These are phyloP conservation scores for Acrocephalus arundinaceus DNA, from an alignment of 2,113 vertebrate genomes.

Conservation along the genomic window DNA sequence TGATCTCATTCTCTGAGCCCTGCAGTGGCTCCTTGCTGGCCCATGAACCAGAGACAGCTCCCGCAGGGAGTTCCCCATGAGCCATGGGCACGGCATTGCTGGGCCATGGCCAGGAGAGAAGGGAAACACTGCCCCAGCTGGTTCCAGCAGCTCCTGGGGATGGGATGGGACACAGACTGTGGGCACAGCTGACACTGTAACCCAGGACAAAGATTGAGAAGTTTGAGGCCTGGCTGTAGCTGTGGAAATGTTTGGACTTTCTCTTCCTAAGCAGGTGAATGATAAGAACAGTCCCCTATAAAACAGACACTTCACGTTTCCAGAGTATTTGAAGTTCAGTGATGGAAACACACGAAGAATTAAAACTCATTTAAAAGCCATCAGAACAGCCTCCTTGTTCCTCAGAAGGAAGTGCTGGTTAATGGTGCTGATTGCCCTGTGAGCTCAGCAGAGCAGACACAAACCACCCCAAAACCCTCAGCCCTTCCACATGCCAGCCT, in stretches of 20 bases:
- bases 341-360: background rate
- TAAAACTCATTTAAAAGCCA: background rate
- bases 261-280: background rate
- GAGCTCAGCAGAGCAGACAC: background rate
- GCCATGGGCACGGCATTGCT: too few relatives aligned
- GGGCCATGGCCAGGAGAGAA: too few relatives aligned
- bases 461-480: background rate
- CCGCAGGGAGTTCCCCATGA: too few relatives aligned
- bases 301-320: background rate
- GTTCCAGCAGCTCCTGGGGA: too few relatives aligned
- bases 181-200: too few relatives aligned
- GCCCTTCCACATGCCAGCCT: background rate
- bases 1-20: too few relatives aligned
- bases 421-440: background rate
- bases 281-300: background rate
- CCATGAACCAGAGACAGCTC: too few relatives aligned
- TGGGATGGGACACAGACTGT: too few relatives aligned
- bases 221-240: background rate
- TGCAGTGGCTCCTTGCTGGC: too few relatives aligned
- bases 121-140: too few relatives aligned
- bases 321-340: background rate
- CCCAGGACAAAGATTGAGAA: background rate
- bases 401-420: background rate
- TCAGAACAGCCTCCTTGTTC: background rate
- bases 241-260: background rate